Evolutionary conservation across 2,888 invertebrate species (phyloP), one percentile per base, ranked within the genome.

Genomic region (Syritta pipiens): DNA sequence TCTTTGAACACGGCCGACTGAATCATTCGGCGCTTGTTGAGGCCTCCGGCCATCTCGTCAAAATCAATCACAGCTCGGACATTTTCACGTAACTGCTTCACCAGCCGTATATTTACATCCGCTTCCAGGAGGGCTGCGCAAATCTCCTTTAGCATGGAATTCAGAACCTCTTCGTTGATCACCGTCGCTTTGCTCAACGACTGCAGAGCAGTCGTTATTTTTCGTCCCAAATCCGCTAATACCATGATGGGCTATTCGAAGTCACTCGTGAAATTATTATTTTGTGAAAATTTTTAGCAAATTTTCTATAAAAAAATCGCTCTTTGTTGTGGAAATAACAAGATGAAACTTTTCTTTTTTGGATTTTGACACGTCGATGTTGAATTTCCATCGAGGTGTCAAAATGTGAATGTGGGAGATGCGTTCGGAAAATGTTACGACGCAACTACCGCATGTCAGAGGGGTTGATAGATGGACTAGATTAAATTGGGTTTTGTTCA

Each of bases 1-100:
- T 99, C 99, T 88, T 98, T 97, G 89, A 98, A 99, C 0, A 99
- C 99, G 60, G 98, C 98, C 83, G 97, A 99, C 88, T 99, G 99
- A 84, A 99, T 99, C 96, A 99, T 97, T 68, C 98, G 92, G 55
- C 99, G 91, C 87, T 99, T 99, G 89, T 99, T 99, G 48, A 99
- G 93, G 4, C 99, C 99, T 32, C 96, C 96, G 84, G 98, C 98
- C 97, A 99, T 99, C 88, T 99, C 99, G 86, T 99, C 99, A 89
- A 99, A 99, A 89, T 99, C 98, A 88, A 99, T 99, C 81, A 97
- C 97, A 46, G 95, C 93, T 68, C 97, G 93, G 22, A 99, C 98
- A 97, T 99, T 99, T 90, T 99, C 98, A 82, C 98, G 92, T 37
- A 99, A 91, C 88, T 96, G 94, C 89, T 98, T 98, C 0, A 99